These are phyloP conservation scores for Pelusios castaneus DNA, from an alignment of 2,113 vertebrate genomes.

Conservation along the genomic window DNA sequence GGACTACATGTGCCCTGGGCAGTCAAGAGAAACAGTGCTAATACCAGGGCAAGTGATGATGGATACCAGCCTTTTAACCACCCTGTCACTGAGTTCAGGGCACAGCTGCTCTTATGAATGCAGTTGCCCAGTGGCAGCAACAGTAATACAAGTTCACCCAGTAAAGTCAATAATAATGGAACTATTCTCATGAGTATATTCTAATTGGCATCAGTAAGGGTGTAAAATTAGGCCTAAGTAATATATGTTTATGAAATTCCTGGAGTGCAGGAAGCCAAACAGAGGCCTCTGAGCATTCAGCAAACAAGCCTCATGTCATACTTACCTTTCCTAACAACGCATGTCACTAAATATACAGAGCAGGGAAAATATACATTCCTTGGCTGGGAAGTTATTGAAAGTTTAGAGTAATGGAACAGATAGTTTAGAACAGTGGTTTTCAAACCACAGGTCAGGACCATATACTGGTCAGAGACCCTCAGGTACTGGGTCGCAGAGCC, in stretches of 20 bases:
- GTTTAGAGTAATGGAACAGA: neutral
- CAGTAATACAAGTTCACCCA: neutral
- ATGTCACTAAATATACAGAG: neutral
- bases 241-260: neutral
- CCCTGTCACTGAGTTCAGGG: neutral
- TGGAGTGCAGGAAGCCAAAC: neutral
- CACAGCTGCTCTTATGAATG: neutral
- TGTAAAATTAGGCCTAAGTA: neutral
- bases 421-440: too few species aligned
- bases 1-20: neutral
- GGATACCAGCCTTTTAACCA: slow-evolving; percentile 35
- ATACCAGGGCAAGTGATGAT: neutral
- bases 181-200: neutral
- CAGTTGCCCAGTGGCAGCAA: neutral
- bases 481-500: too few species aligned
- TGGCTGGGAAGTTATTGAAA: slow-evolving; percentile 16
- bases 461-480: too few species aligned
- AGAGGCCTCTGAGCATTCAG: neutral
- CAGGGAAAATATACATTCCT: neutral
- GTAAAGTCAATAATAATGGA: neutral
- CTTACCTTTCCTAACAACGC: neutral
- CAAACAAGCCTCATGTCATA: neutral
- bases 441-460: too few species aligned
- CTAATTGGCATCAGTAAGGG: neutral
- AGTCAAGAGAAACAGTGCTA: neutral